phyloP scores from a whole-genome alignment of 2,113 vertebrate genomes.

The Smithornis capensis region DNA sequence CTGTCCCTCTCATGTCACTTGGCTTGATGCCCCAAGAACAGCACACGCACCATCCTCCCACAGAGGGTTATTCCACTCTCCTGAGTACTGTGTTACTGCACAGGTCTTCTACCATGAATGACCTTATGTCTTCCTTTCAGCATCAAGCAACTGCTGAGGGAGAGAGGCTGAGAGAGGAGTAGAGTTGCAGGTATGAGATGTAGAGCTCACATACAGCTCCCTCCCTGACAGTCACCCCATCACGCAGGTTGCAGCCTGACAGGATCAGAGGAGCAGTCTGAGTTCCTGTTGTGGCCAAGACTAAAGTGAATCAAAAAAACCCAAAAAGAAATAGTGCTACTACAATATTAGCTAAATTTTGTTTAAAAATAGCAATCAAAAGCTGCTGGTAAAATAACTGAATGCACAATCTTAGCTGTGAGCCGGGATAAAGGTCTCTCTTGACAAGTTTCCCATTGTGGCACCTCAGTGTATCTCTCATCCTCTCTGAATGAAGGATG shows the following conservation, averaged over 20 bases:
- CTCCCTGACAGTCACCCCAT: background rate
- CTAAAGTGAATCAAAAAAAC: background rate
- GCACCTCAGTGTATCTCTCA: background rate
- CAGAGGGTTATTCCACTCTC: background rate
- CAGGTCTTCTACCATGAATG: background rate
- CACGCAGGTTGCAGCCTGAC: background rate
- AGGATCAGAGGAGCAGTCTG: background rate
- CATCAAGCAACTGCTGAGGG: background rate
- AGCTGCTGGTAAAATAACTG: background rate
- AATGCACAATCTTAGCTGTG: background rate
- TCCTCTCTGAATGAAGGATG: background rate
- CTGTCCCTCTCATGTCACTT: background rate
- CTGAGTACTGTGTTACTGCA: background rate
- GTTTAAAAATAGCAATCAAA: background rate
- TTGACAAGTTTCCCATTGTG: background rate
- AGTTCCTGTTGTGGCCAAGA: background rate
- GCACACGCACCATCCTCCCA: background rate
- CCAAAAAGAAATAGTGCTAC: background rate
- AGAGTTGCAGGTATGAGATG: fast-evolving
- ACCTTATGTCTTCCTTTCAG: background rate
- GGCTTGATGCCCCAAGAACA: background rate
- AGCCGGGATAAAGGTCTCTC: background rate
- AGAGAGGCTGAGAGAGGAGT: background rate
- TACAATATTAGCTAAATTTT: background rate
- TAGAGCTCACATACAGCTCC: too few relatives aligned